Evolutionary conservation across 2,113 vertebrate species (phyloP).

Genomic region (Thermophis baileyi): DNA sequence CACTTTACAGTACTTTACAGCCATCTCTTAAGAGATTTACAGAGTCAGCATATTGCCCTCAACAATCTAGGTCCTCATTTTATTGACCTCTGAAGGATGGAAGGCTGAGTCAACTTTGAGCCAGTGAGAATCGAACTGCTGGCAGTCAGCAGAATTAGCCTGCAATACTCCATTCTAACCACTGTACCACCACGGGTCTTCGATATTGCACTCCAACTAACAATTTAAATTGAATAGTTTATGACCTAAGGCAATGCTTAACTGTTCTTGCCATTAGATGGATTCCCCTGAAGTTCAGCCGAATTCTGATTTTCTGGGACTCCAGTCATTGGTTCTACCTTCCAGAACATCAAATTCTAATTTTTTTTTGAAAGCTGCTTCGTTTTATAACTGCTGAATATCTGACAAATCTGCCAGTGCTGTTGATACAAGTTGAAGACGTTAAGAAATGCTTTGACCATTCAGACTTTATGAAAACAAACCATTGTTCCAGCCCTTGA

Average conservation of each 20-base stretch:
- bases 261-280: not conserved
- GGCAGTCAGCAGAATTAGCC: not conserved
- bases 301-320: not conserved
- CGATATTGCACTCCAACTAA: not conserved
- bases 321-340: not conserved
- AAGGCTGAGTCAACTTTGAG: not conserved
- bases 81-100: not conserved
- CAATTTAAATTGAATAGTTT: not conserved
- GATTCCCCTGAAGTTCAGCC: not conserved
- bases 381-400: not conserved
- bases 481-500: not conserved
- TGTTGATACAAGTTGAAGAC: not conserved
- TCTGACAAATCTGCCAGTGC: not conserved
- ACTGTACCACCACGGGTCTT: not conserved
- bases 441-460: not conserved
- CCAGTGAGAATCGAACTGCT: not conserved
- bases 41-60: not conserved
- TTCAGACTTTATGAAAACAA: not conserved
- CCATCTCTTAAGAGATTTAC: not conserved
- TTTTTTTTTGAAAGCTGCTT: not conserved
- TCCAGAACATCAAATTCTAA: not conserved
- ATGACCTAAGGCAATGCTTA: not conserved
- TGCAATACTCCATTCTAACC: not conserved
- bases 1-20: not conserved
- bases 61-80: not conserved